Conservation (phyloP, 2,888 invertebrate genomes). For the Leptinotarsa rubiginosa region DNA sequence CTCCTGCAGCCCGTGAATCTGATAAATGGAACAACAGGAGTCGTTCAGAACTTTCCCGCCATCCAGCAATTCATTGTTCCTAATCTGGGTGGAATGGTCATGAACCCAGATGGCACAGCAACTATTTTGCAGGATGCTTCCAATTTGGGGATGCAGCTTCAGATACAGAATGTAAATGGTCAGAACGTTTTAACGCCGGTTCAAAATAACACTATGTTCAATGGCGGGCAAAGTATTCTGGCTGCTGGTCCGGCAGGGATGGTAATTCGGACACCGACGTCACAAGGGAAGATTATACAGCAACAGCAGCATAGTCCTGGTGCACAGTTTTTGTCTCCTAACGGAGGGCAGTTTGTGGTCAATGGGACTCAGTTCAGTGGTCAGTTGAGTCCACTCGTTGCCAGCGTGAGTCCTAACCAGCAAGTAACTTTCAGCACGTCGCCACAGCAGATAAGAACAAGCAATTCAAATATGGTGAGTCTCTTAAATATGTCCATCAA, state of each 20-base stretch:
- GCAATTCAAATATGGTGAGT: constrained; percentile 49
- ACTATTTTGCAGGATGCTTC: constrained; percentile 79
- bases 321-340: constrained; percentile 80
- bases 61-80: constrained; percentile 88
- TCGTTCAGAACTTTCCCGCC: constrained; percentile 81
- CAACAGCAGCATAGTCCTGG: constrained; percentile 76
- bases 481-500: background rate
- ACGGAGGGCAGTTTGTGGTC: constrained; percentile 79
- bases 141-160: constrained; percentile 78
- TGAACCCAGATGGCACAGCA: constrained; percentile 80
- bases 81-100: constrained; percentile 83
- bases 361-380: constrained; percentile 80
- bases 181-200: constrained; percentile 82
- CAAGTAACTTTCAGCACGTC: constrained; percentile 67
- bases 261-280: constrained; percentile 81
- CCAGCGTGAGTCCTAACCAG: constrained; percentile 78
- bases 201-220: constrained; percentile 75
- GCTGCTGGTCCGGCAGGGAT: constrained; percentile 79
- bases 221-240: constrained; percentile 74
- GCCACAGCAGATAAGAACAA: constrained; percentile 57
- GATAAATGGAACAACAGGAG: constrained; percentile 76
- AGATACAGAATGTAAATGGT: constrained; percentile 84
- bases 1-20: constrained; percentile 85
- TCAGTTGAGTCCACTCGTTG: constrained; percentile 82
- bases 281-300: constrained; percentile 76